These are phyloP conservation scores for Eristalis arbustorum DNA, from an alignment of 2,888 invertebrate species.

Conservation along the genomic window DNA sequence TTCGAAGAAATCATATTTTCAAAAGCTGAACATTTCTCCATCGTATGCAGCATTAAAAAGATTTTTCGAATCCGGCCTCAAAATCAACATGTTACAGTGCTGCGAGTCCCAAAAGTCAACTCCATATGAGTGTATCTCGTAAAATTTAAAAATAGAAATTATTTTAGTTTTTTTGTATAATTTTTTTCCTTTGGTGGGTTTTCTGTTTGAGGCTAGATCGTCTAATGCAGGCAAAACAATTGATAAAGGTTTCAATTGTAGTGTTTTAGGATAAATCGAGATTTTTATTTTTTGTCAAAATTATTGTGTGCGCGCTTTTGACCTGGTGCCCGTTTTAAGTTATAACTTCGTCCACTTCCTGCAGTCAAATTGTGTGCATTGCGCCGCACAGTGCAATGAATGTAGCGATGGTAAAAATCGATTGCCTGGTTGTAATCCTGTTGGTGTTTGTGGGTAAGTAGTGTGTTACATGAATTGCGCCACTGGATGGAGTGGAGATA, in stretches of 20 bases:
- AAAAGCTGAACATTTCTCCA: background rate
- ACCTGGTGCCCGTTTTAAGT: constrained; percentile 49
- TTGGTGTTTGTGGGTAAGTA: constrained; percentile 69
- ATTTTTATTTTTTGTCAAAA: background rate
- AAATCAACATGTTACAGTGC: constrained; percentile 40
- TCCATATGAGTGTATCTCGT: constrained; percentile 23
- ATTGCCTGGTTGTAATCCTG: constrained; percentile 64
- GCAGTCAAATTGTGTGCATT: constrained; percentile 17
- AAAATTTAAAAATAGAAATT: constrained; percentile 56
- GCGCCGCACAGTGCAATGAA: constrained; percentile 25
- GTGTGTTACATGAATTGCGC: constrained; percentile 63
- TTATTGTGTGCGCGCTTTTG: constrained; percentile 50
- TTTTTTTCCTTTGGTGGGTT: background rate
- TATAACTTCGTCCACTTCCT: constrained; percentile 32
- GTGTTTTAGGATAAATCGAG: background rate
- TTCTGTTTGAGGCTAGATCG: constrained; percentile 7
- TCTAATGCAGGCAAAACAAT: background rate
- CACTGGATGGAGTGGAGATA: constrained; percentile 23
- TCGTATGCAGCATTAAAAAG: background rate
- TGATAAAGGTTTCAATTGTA: constrained; percentile 6
- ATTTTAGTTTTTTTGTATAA: constrained; percentile 2
- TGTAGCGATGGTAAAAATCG: constrained; percentile 64
- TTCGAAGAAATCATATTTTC: constrained; percentile 5
- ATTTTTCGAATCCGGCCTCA: background rate
- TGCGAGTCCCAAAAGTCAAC: constrained; percentile 1